Evolutionary conservation across 2,888 invertebrate genomes (phyloP), one percentile per base, ranked within the genome.

Genomic region (Leucozona laternaria): DNA sequence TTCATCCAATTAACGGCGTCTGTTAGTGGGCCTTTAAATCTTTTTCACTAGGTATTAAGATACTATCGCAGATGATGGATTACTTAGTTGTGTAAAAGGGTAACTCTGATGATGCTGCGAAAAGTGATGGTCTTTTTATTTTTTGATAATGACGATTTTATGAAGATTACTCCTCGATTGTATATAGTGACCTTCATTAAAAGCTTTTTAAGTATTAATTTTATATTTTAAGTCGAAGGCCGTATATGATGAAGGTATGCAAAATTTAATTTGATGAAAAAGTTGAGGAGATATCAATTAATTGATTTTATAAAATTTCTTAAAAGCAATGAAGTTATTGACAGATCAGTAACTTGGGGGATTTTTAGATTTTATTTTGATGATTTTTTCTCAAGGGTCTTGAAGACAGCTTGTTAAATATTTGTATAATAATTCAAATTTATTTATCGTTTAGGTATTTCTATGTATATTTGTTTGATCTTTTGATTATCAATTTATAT

Each of bases 11-110:
- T 55, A 85, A 53, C 40, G n/a, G 43, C 4, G 48, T 37, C 57
- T 28, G 62, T 71, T 71, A 22, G 64, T 66, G 17, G 34, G 48
- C n/a, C 50, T 68, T 68, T 68, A 72, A 76, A 76, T 76, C 66
- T 50, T 76, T 72, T 66, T 50, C 11, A 48, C n/a, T 48, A 31
- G 45, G 43, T 34, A 72, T 66, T 45, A 55, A 76, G 72, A 66
- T 58, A 70, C 68, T 71, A 77, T 58, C 66, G 17, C 34, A 50
- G 31, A 80, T 80, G 77, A 66, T 60, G 57, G 48, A 84, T 72
- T 50, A 11, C 2, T 25, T 1, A 11, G 37, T 55, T 53, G 53
- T 71, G 66, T 72, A 50, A 72, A 66, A 77, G 31, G 55, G 58
- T 72, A 66, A 57, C 76, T 40, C 68, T 53, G 66, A n/a, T n/a